A percentile compares a stretch with the other conserved stretches of the same genome.
Evolutionary conservation across 2,797 vertebrate genomes (phyloP).

Genomic region (Tadarida brasiliensis): DNA sequence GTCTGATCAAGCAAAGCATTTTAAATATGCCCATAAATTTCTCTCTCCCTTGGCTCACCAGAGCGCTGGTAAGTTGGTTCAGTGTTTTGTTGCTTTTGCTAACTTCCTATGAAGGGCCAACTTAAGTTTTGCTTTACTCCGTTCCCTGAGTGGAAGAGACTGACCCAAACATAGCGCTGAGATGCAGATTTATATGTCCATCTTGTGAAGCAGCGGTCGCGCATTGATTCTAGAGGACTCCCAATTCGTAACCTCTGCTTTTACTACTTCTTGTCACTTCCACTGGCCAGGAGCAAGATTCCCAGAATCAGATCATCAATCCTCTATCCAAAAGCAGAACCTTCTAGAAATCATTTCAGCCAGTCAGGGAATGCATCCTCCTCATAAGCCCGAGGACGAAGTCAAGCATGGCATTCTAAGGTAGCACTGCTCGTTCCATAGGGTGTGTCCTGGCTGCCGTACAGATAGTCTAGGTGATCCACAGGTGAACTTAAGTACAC

Average conservation of each 20-base stretch:
- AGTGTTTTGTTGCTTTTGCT: background rate
- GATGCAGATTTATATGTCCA: background rate
- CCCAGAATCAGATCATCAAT: background rate
- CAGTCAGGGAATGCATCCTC: background rate
- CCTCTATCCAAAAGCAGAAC: background rate
- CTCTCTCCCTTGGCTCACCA: slow-evolving; percentile 15
- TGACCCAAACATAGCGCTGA: background rate
- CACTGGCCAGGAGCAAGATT: background rate
- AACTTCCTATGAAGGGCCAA: slow-evolving; percentile 32
- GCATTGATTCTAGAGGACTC: background rate
- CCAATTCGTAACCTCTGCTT: background rate
- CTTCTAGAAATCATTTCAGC: background rate
- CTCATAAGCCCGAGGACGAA: background rate
- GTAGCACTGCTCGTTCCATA: background rate
- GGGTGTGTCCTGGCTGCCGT: background rate
- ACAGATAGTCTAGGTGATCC: background rate
- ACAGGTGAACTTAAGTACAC: background rate
- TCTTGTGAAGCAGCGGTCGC: background rate
- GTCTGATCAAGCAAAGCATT: slow-evolving; percentile 69
- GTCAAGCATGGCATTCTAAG: background rate
- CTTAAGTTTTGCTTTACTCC: background rate
- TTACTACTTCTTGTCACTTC: background rate
- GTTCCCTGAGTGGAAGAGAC: background rate
- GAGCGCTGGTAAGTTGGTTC: slow-evolving; percentile 10
- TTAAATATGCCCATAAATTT: slow-evolving; percentile 63